Conservation (phyloP, 2,797 vertebrate genomes). For the Semotilus atromaculatus region DNA sequence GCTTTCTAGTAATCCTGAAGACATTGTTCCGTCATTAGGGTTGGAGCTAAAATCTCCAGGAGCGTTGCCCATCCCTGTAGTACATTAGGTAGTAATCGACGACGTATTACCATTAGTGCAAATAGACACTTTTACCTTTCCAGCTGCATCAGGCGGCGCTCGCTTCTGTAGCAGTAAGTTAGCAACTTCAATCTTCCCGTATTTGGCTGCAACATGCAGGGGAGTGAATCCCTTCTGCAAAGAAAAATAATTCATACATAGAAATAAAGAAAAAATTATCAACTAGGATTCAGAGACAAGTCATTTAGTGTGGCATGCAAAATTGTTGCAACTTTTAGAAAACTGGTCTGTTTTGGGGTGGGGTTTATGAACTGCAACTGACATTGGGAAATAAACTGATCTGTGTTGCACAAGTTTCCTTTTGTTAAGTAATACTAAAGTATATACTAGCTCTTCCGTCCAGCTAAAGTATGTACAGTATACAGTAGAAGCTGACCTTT, state of each 20-base stretch:
- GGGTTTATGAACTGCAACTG: conserved; percentile 22
- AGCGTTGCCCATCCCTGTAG: neutral
- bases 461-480: neutral
- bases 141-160: conserved; percentile 90
- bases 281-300: neutral
- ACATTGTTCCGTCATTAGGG: neutral
- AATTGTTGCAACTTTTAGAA: neutral
- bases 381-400: conserved; percentile 18
- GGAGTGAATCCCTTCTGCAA: conserved; percentile 98
- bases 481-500: no score
- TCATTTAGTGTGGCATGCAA: neutral
- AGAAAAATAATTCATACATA: conserved; percentile 36
- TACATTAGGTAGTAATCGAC: neutral
- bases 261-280: neutral
- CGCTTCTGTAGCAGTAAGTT: conserved; percentile 94
- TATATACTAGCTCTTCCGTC: neutral
- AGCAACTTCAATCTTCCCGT: conserved; percentile 95
- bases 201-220: conserved; percentile 96
- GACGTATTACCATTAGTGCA: neutral
- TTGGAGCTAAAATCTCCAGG: neutral
- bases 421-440: conserved; percentile 43
- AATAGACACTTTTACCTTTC: conserved; percentile 85
- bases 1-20: neutral
- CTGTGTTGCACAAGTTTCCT: conserved; percentile 43
- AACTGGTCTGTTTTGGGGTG: neutral